Evolutionary conservation across 2,113 vertebrate genomes (phyloP), one percentile per base, ranked within the genome.

Genomic region (Nibea albiflora): DNA sequence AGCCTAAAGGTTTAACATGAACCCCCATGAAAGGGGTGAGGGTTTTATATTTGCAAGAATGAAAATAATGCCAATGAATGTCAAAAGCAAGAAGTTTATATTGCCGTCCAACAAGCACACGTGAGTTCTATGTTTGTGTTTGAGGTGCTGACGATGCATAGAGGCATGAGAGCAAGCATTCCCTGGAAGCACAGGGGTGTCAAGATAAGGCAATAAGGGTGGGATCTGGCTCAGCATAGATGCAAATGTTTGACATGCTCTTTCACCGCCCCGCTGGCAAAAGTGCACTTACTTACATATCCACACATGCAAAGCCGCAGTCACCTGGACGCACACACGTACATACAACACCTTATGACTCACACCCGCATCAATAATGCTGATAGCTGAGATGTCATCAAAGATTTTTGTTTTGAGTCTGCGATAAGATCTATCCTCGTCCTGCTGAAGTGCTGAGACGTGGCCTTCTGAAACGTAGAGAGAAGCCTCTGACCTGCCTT

Each of bases 131-230:
- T 89, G 89, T 92, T 87, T 74, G 65, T 76, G 77, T 86, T 85
- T 80, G 52, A 80, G 62, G 82, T 75, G 86, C 87, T 94, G 92
- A 92, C 68, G 61, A 84, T 84, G 88, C 90, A 91, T 83, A 78
- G 81, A 93, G 84, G 86, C 86, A 88, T 89, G 89, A 73, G 72
- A 85, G 53, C 73, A 42, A 84, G 64, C 85, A 90, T 91, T 90
- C 90, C 90, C 88, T 70, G 80, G 78, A 90, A 83, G 90, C 92
- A 89, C 79, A 73, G 61, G 53, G 88, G 87, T 93, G 88, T 86
- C 71, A 58, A 91, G 90, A 95, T 95, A 90, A 94, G 89, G 73
- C 65, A 53, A 90, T 92, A 84, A 83, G 89, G 79, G 86, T 22
- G 73, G 73, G 76, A 79, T 88, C 85, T 91, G 86, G 85, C 85